Evolutionary conservation across 2,888 invertebrate species (phyloP).

Genomic region (Ornithoptera priamus): DNA sequence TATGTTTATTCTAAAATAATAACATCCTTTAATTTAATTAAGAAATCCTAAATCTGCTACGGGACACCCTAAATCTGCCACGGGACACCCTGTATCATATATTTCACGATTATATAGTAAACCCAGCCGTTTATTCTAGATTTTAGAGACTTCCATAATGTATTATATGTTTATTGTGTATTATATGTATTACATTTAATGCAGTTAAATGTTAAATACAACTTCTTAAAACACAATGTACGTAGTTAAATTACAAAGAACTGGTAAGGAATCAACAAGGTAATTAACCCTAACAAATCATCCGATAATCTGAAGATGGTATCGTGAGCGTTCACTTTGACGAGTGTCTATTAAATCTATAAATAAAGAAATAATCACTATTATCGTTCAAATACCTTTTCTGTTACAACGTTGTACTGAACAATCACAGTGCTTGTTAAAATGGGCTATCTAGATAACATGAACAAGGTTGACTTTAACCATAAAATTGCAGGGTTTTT

Average conservation of each 20-base stretch:
- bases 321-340: constrained; percentile 36
- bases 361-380: constrained; percentile 65
- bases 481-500: neutral
- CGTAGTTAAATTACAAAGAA: constrained; percentile 3
- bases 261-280: neutral
- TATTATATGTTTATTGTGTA: too few relatives aligned
- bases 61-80: too few relatives aligned
- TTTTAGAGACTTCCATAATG: too few relatives aligned
- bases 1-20: too few relatives aligned
- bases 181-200: neutral
- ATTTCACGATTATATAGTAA: too few relatives aligned
- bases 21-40: too few relatives aligned
- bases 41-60: too few relatives aligned
- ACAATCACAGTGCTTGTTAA: neutral
- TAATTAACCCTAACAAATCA: constrained; percentile 19
- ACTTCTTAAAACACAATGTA: constrained; percentile 2
- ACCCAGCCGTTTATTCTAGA: too few relatives aligned
- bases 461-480: neutral
- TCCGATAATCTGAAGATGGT: constrained; percentile 40
- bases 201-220: neutral
- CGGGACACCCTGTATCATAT: too few relatives aligned
- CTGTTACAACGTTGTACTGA: neutral
- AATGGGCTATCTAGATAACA: neutral
- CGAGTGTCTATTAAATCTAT: constrained; percentile 64
- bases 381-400: constrained; percentile 14